Base-by-base conservation (phyloP, 1,140 invertebrate species). In the Aradophagus sp. region DNA sequence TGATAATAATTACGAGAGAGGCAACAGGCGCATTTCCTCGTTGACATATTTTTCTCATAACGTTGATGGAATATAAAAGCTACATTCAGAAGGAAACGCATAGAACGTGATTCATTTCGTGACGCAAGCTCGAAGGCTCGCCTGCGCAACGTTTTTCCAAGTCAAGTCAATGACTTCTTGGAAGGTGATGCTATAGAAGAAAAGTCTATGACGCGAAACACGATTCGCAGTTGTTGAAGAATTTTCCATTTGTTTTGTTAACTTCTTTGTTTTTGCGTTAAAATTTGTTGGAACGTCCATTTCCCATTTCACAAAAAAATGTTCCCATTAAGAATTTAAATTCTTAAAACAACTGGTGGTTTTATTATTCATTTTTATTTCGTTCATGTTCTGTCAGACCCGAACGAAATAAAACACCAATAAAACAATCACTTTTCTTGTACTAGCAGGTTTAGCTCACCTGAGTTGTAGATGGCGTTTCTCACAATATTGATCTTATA, bases 101-200 rank as follows among this genome's bases (percentile, higher is more conserved):
- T 70, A 76, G 72, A 41, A 75, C 55, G 69, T 77, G 77, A 81
- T 80, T 81, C 78, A 78, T 67, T 56, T 68, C 38, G 67, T 81
- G 78, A 81, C 76, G 78, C 79, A 80, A 79, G 76, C 69, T 70
- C 45, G 45, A 79, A 77, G 77, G 75, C 76, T 71, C 75, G 75
- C 56, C 76, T 70, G 77, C 56, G 70, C 55, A 70, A 71, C 58
- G 70, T 78, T 78, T 79, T 78, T 75, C 74, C 27, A 75, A 77
- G 63, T 58, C 52, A 59, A 77, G 68, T 75, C 73, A 71, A 72
- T 70, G 66, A 67, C 71, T 78, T 74, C 58, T 74, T 17, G 61
- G 62, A 63, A 75, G 48, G 63, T 80, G 61, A 76, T 62, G 62
- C 69, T 65, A 58, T 44, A 69, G 65, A 77, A 72, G 66, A 65